Evolutionary conservation across 2,888 invertebrate species (phyloP), one percentile per base, ranked within the genome.

Genomic region (Drosophila mettleri): DNA sequence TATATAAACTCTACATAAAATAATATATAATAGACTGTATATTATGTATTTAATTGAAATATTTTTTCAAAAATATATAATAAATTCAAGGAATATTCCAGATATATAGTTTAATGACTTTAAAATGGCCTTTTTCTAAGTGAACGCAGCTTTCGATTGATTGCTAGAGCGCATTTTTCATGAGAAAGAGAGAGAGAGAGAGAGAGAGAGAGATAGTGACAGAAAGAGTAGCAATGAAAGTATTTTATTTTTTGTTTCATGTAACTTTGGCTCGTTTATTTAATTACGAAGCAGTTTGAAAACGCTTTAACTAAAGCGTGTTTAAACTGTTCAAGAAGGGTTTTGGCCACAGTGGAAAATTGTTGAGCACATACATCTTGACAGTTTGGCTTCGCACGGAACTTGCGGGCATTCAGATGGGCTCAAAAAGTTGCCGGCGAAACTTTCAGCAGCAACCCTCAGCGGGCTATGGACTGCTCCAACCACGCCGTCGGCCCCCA

Each of bases 371-470:
- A 55, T 52, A 41, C 58, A 62, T 61, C 64, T 68, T 59, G 59
- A 77, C 64, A 61, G 64, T 68, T 71, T 63, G 52, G 55, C 52
- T 66, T 61, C 46, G 52, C 48, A 60, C 27, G 12, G n/a, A 74
- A 69, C 54, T 64, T 58, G 53, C 58, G 46, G 60, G 63, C 22
- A 29, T 67, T 67, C 63, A 61, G 58, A 55, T 60, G 54, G 53
- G 58, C 63, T 54, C 60, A 46, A 67, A 75, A 76, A 72, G 74
- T 64, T 63, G 20, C 16, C 20, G 43, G 14, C 20, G 6, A 65
- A 69, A 74, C 43, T 69, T 73, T 69, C 14, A 18, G 22, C 22
- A 49, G 57, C 57, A 60, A 72, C 77, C 72, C 75, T 52, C 41
- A 48, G 59, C 43, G 48, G 20, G 41, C 59, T 38, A 38, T 34